Base-by-base conservation (phyloP, 1,140 invertebrate genomes). In the Drosophila pandora region DNA sequence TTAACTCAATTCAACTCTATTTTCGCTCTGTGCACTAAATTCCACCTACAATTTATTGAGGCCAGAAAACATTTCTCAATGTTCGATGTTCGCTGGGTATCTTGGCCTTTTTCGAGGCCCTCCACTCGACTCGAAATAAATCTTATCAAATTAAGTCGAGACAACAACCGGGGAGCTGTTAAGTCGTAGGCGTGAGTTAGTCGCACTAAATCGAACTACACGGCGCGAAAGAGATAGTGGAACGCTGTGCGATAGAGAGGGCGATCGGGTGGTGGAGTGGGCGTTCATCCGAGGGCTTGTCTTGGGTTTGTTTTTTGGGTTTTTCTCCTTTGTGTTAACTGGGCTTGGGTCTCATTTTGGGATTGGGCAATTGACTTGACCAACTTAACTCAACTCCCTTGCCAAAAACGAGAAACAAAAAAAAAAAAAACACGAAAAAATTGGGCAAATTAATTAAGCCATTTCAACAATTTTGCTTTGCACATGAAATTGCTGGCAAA, bases 401-500 rank as follows among this genome's bases (percentile, higher is more conserved):
- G 72, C 53, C 59, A 32, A 63, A 21, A 43, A 17, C 17, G 2
- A 13, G 6, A 34, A 39, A 17, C 8, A 60, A 22, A n/a, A 39
- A 63, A 45, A n/a, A 59, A 9, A 49, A 47, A 68, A 39, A 69
- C 64, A 56, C 25, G 69, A 72, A 59, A 74, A 83, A 84, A 83
- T 76, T 83, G 79, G 70, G 23, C 76, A 84, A 83, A 83, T 83
- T 84, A 83, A 83, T 83, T 83, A 83, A 83, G 79, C 71, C 79
- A 83, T 76, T 84, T 83, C 28, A 56, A 82, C 80, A 83, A 83
- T 83, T 83, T 82, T 60, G 80, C 75, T 72, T 78, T 83, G 68
- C 68, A 60, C 62, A 62, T 68, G 55, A 82, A 83, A 83, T 83
- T 83, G 79, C 80, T 65, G 54, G 41, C 79, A 69, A 79, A 83